Percentiles rank a stretch among this genome's conserved stretches.
These are phyloP conservation scores for Drosophila neotestacea DNA, from an alignment of 2,888 invertebrate genomes.

Conservation along the genomic window DNA sequence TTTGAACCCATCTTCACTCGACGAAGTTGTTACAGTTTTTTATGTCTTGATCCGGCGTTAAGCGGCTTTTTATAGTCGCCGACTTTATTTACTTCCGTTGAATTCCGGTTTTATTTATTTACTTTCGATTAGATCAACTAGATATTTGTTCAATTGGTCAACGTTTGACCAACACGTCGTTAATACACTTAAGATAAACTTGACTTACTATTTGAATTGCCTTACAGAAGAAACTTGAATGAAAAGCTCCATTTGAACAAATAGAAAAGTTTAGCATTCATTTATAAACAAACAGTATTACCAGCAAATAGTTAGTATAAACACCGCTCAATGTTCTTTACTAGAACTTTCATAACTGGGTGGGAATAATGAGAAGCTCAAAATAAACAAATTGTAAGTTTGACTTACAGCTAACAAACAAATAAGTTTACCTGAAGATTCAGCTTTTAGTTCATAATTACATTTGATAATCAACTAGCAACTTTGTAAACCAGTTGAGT, in stretches of 20 bases:
- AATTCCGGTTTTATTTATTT: constrained; percentile 38
- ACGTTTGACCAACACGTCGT: constrained; percentile 11
- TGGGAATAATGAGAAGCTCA: background rate
- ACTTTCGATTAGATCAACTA: constrained; percentile 22
- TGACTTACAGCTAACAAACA: constrained; percentile 25
- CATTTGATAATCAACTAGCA: constrained; percentile 9
- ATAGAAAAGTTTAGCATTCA: constrained; percentile 27
- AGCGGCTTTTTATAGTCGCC: constrained; percentile 59
- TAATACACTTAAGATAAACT: constrained; percentile 10
- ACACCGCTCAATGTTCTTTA: constrained; percentile 3
- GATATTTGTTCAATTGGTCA: constrained; percentile 63
- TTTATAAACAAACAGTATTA: background rate
- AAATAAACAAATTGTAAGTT: constrained; percentile 29
- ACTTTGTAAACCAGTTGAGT: constrained; percentile 4
- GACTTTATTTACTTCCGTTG: constrained; percentile 25
- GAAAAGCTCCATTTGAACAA: constrained; percentile 36
- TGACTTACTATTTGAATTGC: constrained; percentile 6
- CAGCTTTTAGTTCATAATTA: no score
- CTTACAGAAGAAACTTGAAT: constrained; percentile 10
- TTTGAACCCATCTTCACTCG: constrained; percentile 42
- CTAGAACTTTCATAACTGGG: background rate
- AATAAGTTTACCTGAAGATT: background rate
- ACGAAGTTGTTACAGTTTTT: constrained; percentile 35
- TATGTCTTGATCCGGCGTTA: constrained; percentile 3
- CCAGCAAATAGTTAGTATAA: constrained; percentile 6